Base-by-base conservation (phyloP, 2,113 vertebrate species). In the Pyxicephalus adspersus region DNA sequence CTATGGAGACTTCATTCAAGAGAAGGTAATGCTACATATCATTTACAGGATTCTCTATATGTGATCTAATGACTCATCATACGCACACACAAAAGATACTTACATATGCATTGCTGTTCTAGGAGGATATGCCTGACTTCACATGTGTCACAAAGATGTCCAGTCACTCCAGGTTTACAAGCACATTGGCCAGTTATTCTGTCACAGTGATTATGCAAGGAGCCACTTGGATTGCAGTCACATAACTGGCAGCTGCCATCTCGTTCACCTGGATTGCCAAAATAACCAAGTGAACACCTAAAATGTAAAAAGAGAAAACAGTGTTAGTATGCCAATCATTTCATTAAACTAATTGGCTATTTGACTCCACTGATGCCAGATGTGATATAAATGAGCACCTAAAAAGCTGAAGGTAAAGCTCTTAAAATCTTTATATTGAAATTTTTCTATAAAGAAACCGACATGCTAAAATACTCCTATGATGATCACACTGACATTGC, bases 231-330 rank as follows among this genome's bases (percentile, higher is more conserved):
- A 17, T 87, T 94, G 88, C 98, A 99, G 55, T 20, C 77, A 72
- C 97, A 99, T 0, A 0, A 80, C 0, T 67, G 86, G 83, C 97
- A 99, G 25, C 23, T 83, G 3, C 95, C 92, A 0, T 91, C 91
- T 0, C 84, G 83, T 15, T 52, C 25, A 0, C 76, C 85, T 1
- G 97, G 97, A 85, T 95, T 90, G 5, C 98, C 97, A 0, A 94
- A 89, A 85, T 95, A 96, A 86, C 97, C 95, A 0, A 82, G 19
- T 1, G 96, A 94, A 82, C 98, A 99, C 86, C 97, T 99, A 66
- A 0, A 45, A 25, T 4, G 17, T n/a, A 72, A 74, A 2, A 54
- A 73, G 83, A 2, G 9, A 64, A 65, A 6, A 52, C 18, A 9
- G 34, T 11, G 3, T 34, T 28, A 45, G 11, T 45, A 45, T 45